A percentile compares a stretch with the other conserved stretches of the same genome.
phyloP scores from a whole-genome alignment of 2,797 vertebrate species.

The Manis javanica region DNA sequence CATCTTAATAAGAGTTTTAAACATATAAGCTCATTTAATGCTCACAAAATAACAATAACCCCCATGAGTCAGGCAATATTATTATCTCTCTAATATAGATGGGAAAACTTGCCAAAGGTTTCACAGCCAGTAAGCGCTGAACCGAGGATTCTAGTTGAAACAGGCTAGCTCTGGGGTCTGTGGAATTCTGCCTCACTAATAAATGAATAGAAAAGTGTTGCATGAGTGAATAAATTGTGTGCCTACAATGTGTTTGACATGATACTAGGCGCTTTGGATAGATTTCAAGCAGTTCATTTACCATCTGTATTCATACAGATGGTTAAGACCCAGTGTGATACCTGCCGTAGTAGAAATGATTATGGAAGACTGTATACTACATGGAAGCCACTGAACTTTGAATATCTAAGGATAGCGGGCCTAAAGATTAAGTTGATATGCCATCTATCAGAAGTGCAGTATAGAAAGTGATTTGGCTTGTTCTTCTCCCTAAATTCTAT shows the following conservation, averaged over 20 bases:
- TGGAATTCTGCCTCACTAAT: constrained; percentile 38
- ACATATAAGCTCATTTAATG: neutral
- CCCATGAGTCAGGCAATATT: neutral
- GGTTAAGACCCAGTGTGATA: neutral
- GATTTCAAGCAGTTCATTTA: constrained; percentile 15
- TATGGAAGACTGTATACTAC: neutral
- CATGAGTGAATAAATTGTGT: neutral
- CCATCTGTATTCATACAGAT: neutral
- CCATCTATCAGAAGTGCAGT: neutral
- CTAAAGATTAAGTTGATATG: neutral
- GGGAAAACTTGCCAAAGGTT: neutral
- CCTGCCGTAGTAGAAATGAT: neutral
- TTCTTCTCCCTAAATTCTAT: neutral
- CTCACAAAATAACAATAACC: constrained; percentile 52
- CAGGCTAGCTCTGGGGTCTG: neutral
- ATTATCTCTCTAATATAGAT: neutral
- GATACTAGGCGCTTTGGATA: neutral
- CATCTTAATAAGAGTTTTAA: neutral
- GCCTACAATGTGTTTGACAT: neutral
- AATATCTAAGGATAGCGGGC: neutral
- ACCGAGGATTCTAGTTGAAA: neutral
- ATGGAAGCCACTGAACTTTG: neutral
- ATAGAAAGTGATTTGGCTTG: neutral
- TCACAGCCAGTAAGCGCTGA: neutral
- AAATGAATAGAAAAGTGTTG: constrained; percentile 21